These are phyloP conservation scores for Pseudomyrmex sp. DNA, from an alignment of 1,140 invertebrate genomes.

Conservation along the genomic window DNA sequence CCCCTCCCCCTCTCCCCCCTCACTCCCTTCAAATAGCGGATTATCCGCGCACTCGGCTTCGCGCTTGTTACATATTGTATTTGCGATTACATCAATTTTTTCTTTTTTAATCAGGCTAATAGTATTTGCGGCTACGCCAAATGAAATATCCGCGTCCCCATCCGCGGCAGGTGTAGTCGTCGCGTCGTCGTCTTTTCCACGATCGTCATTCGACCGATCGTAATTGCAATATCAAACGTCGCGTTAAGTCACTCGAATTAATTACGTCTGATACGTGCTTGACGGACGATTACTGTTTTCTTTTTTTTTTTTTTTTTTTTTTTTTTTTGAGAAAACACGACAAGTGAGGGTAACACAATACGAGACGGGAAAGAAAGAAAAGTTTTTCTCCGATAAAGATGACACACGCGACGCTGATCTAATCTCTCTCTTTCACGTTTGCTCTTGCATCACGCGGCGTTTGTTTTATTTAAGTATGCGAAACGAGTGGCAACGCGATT, in stretches of 20 bases:
- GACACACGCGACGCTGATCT: too few relatives aligned
- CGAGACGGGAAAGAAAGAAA: background rate
- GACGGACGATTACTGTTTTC: background rate
- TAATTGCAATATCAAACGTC: background rate
- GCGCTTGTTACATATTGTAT: background rate
- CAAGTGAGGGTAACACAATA: too few relatives aligned
- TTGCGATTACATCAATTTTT: conserved; percentile 14
- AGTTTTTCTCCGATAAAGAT: too few relatives aligned
- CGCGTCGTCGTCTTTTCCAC: too few relatives aligned
- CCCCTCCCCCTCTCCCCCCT: background rate
- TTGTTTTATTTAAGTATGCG: too few relatives aligned
- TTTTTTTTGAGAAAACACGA: too few relatives aligned
- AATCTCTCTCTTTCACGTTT: too few relatives aligned
- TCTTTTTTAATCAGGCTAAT: conserved; percentile 2
- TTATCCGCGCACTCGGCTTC: conserved; percentile 59
- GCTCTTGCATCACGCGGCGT: too few relatives aligned
- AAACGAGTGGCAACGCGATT: too few relatives aligned
- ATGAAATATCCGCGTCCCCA: background rate
- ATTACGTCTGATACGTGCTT: conserved; percentile 1
- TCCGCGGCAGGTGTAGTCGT: background rate
- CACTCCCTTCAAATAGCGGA: conserved; percentile 63
- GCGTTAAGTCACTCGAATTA: conserved; percentile 15
- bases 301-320: too few relatives aligned
- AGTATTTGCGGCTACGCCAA: background rate
- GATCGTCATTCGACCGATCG: background rate